Percentiles rank a stretch among this genome's conserved stretches.
Conservation (phyloP, 1,140 invertebrate species). For the Drosophila kohkoa region DNA sequence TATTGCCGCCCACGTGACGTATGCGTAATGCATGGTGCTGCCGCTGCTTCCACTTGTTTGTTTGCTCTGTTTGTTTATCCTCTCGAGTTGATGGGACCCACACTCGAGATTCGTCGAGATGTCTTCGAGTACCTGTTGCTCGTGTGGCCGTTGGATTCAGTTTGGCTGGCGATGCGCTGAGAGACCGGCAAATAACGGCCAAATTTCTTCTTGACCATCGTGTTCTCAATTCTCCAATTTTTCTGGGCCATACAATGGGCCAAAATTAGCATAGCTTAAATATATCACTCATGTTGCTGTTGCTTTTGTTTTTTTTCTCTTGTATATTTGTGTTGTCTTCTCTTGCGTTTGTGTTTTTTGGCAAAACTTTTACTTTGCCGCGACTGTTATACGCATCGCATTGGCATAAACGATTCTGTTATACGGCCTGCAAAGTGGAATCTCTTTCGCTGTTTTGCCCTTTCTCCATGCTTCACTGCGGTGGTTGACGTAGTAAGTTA, state of each 20-base stretch:
- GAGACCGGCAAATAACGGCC: slow-evolving; percentile 42
- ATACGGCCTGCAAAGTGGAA: slow-evolving; percentile 10
- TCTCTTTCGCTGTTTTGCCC: background rate
- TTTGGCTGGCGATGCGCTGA: slow-evolving; percentile 31
- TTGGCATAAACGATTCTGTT: slow-evolving; percentile 34
- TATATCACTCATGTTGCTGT: background rate
- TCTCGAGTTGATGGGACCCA: no score
- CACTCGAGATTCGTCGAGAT: no score
- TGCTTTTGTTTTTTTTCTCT: background rate
- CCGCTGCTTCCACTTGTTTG: no score
- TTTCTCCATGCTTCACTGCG: slow-evolving; percentile 8
- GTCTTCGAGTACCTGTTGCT: slow-evolving; percentile 20
- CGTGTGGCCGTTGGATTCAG: slow-evolving; percentile 34
- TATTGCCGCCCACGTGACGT: slow-evolving; percentile 7
- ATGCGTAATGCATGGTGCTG: slow-evolving; percentile 39
- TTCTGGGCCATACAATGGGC: slow-evolving; percentile 26
- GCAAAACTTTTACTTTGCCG: slow-evolving; percentile 67
- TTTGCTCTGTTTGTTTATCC: no score
- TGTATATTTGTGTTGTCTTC: no score
- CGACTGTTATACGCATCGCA: slow-evolving; percentile 42
- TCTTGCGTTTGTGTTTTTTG: background rate
- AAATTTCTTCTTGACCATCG: slow-evolving; percentile 11
- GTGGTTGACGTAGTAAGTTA: background rate
- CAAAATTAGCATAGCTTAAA: slow-evolving; percentile 62
- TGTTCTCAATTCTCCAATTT: slow-evolving; percentile 48